Conservation (phyloP, 2,113 vertebrate species). For the Heloderma charlesbogerti region DNA sequence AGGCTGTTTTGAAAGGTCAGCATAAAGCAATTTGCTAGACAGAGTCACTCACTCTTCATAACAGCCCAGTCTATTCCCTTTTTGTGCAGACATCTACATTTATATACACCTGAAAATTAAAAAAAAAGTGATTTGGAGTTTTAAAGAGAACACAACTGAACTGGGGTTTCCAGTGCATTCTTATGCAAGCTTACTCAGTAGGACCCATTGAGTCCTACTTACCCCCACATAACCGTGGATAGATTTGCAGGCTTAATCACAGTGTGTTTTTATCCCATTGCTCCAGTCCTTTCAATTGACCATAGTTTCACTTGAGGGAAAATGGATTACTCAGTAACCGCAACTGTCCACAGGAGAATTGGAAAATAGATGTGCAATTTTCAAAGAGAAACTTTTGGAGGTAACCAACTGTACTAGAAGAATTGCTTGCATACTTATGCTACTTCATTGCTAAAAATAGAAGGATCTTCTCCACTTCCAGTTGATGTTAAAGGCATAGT, state of each 20-base stretch:
- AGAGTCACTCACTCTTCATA: background rate
- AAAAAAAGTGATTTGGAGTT: background rate
- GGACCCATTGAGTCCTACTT: background rate
- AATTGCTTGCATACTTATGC: background rate
- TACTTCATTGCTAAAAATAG: background rate
- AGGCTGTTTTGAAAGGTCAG: background rate
- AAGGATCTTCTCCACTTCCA: background rate
- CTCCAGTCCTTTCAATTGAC: background rate
- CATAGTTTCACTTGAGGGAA: background rate
- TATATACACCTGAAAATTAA: background rate
- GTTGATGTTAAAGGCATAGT: background rate
- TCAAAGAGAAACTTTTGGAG: background rate
- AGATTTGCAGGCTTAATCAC: background rate
- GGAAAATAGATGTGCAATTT: background rate
- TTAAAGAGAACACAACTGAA: background rate
- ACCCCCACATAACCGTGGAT: background rate
- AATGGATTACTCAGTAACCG: background rate
- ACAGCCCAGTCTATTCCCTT: background rate
- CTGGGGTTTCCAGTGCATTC: background rate
- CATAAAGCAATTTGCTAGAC: background rate
- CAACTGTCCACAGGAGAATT: background rate
- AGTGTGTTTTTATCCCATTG: too few relatives aligned
- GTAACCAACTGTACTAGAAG: background rate
- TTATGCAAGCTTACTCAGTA: background rate
- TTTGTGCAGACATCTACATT: background rate